These are phyloP conservation scores for Rafetus swinhoei DNA, from an alignment of 2,113 vertebrate species.

Conservation along the genomic window DNA sequence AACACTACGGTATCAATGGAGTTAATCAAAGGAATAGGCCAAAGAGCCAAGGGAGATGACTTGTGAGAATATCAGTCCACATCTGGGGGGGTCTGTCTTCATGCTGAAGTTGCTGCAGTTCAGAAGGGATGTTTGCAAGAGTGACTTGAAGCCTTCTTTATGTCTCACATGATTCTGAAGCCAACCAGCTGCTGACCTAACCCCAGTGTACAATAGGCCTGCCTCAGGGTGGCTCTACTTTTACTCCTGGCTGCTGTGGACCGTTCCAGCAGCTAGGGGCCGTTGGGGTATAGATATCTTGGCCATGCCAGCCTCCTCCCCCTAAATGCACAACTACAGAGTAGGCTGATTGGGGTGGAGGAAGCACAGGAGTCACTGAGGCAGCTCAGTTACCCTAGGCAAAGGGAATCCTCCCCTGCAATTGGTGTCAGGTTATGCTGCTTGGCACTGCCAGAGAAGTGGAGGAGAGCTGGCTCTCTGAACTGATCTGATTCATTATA, in stretches of 20 bases:
- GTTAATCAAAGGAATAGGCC: neutral
- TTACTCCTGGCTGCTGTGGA: neutral
- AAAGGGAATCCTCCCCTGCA: neutral
- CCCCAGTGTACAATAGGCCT: neutral
- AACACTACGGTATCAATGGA: too few species aligned
- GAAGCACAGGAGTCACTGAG: neutral
- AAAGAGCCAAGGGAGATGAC: neutral
- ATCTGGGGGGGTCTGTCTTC: neutral
- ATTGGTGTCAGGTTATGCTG: neutral
- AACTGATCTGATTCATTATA: neutral
- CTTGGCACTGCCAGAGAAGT: neutral
- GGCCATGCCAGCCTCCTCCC: neutral
- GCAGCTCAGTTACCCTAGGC: neutral
- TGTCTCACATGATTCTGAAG: neutral
- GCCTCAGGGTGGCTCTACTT: neutral
- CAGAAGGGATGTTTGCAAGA: neutral
- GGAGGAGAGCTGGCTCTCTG: neutral
- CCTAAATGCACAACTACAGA: neutral
- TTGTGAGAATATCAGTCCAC: neutral
- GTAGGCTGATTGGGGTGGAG: neutral
- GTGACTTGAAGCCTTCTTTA: neutral
- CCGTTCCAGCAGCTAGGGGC: neutral
- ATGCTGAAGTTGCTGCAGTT: neutral
- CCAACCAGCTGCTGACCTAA: neutral
- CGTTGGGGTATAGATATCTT: neutral